These are phyloP conservation scores for Ceratoteleas bidentatus DNA, from an alignment of 1,140 invertebrate species.

Conservation along the genomic window DNA sequence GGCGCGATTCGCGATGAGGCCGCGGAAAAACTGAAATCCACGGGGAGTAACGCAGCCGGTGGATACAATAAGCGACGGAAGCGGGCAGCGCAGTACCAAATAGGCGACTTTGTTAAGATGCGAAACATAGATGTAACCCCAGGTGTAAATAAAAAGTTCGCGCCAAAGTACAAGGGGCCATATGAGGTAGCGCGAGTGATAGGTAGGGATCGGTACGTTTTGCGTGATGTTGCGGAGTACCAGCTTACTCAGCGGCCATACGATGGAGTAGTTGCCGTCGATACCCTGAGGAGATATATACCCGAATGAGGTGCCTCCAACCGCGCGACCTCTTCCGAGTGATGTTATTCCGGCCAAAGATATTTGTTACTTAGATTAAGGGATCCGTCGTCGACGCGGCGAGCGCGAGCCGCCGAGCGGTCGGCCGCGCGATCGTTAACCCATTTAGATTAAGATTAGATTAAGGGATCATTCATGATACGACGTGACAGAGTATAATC, in stretches of 20 bases:
- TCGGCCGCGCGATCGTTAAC: too few species aligned
- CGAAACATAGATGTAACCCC: not conserved
- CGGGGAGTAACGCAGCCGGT: not conserved
- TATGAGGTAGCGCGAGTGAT: not conserved
- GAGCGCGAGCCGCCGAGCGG: too few species aligned
- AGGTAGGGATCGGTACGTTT: conserved; percentile 6
- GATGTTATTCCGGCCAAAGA: not conserved
- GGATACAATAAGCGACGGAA: not conserved
- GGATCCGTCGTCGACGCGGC: too few species aligned
- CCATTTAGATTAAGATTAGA: too few species aligned
- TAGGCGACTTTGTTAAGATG: not conserved
- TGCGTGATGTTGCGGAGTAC: conserved; percentile 3
- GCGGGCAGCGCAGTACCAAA: not conserved
- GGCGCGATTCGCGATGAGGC: not conserved
- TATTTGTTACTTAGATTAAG: too few species aligned
- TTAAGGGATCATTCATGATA: too few species aligned
- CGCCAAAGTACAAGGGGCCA: not conserved
- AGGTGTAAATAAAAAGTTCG: not conserved
- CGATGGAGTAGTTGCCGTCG: conserved; percentile 9
- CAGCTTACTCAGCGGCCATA: conserved; percentile 16
- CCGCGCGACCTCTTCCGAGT: too few species aligned
- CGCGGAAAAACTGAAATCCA: not conserved
- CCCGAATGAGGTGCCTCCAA: not conserved
- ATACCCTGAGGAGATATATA: conserved; percentile 7
- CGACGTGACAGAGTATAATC: not conserved